phyloP scores from a whole-genome alignment of 1,140 invertebrate genomes.

The Anoplolepis gracilipes region DNA sequence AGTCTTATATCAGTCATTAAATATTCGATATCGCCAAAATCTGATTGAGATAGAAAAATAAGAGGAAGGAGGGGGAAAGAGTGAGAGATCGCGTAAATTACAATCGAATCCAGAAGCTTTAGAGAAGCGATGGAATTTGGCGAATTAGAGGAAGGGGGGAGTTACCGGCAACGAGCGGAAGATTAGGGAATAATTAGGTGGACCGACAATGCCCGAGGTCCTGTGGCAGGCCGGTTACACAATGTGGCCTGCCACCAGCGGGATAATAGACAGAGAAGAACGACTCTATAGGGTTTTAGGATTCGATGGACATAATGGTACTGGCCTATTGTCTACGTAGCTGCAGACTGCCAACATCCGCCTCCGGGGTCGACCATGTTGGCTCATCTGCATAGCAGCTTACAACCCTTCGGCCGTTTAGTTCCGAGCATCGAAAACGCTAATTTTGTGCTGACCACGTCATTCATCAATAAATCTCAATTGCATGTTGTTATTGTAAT shows the following conservation, averaged over 20 bases:
- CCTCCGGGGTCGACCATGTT: slow-evolving; percentile 76
- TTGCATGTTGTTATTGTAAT: slow-evolving; percentile 6
- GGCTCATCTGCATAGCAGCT: slow-evolving; percentile 82
- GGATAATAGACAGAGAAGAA: slow-evolving; percentile 81
- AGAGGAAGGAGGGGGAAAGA: neutral
- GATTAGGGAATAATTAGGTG: slow-evolving; percentile 84
- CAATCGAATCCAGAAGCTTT: slow-evolving; percentile 9
- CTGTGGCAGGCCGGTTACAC: slow-evolving; percentile 79
- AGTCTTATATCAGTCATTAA: slow-evolving; percentile 9
- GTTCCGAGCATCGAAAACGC: slow-evolving; percentile 71
- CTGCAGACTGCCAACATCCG: slow-evolving; percentile 83
- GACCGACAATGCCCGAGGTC: slow-evolving; percentile 79
- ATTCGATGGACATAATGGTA: slow-evolving; percentile 83
- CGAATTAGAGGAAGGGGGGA: slow-evolving; percentile 47
- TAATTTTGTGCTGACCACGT: slow-evolving; percentile 55
- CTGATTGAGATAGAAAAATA: neutral
- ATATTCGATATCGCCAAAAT: slow-evolving; percentile 11
- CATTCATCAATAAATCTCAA: slow-evolving; percentile 29
- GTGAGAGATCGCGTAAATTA: slow-evolving; percentile 19
- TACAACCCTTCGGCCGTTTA: slow-evolving; percentile 73
- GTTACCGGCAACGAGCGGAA: slow-evolving; percentile 74
- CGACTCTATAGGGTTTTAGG: slow-evolving; percentile 83
- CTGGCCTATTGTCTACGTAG: slow-evolving; percentile 82
- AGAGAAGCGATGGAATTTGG: slow-evolving; percentile 69
- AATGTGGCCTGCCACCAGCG: slow-evolving; percentile 80